Evolutionary conservation across 2,113 vertebrate genomes (phyloP).

Genomic region (Myrmecophaga tridactyla): DNA sequence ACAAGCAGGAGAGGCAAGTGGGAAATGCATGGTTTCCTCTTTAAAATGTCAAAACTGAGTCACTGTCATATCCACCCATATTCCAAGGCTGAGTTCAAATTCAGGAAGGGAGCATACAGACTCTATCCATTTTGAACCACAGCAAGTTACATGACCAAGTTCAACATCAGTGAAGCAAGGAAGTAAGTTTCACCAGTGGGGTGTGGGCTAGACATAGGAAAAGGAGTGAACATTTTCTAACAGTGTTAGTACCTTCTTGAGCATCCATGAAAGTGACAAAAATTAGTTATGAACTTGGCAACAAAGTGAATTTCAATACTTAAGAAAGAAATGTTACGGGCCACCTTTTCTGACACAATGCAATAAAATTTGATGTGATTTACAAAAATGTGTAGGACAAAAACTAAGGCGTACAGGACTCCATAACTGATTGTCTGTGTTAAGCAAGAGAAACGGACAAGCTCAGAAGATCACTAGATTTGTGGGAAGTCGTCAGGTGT

Average conservation of each 20-base stretch:
- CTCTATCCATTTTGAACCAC: background rate
- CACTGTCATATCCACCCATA: background rate
- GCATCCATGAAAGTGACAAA: background rate
- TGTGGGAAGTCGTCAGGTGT: background rate
- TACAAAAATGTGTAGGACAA: background rate
- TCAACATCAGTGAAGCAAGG: background rate
- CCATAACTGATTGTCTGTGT: accelerated
- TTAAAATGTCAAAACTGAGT: background rate
- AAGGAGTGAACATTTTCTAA: background rate
- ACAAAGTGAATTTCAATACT: background rate
- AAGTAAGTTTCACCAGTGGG: background rate
- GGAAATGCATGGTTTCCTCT: background rate
- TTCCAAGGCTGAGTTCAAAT: background rate
- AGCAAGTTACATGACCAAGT: background rate
- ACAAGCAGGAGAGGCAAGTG: background rate
- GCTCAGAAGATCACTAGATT: background rate
- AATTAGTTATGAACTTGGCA: background rate
- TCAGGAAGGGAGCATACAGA: background rate
- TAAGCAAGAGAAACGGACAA: background rate
- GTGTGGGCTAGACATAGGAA: background rate
- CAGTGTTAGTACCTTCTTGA: background rate
- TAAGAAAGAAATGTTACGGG: background rate
- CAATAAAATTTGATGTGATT: background rate
- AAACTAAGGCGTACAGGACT: too few species aligned
- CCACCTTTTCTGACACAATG: background rate